Conservation (phyloP, 2,797 vertebrate genomes). For the Lacerta agilis region DNA sequence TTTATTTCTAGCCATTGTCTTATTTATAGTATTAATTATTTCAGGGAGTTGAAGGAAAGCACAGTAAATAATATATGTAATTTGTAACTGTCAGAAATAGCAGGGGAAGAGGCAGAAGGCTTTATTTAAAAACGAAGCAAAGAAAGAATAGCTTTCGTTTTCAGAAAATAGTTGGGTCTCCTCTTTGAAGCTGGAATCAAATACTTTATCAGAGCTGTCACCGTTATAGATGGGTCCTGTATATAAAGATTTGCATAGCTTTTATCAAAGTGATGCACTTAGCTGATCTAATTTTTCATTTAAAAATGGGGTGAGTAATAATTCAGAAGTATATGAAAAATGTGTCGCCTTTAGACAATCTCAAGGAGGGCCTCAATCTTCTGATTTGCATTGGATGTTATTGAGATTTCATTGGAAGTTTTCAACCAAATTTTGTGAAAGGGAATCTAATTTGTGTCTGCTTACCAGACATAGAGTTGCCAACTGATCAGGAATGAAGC, state of each 20-base stretch:
- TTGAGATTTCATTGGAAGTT: neutral
- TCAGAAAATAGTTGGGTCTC: constrained; percentile 60
- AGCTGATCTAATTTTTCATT: constrained; percentile 69
- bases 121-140: constrained; percentile 17
- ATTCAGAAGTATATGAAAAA: constrained; percentile 71
- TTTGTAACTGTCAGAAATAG: constrained; percentile 71
- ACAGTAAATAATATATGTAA: constrained; percentile 68
- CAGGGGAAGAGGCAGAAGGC: constrained; percentile 48
- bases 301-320: constrained; percentile 60
- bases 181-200: constrained; percentile 64
- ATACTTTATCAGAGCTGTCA: constrained; percentile 78
- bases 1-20: constrained; percentile 39
- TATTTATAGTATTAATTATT: constrained; percentile 24
- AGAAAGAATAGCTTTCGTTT: constrained; percentile 60
- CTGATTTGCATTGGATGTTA: constrained; percentile 7
- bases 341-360: constrained; percentile 36
- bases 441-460: rapidly evolving
- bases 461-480: neutral
- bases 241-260: constrained; percentile 75
- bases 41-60: neutral
- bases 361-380: constrained; percentile 37
- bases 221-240: constrained; percentile 76
- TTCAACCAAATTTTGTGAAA: neutral
- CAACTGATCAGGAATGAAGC: neutral
- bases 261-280: constrained; percentile 73